Evolutionary conservation across 2,888 invertebrate genomes (phyloP), one percentile per base, ranked within the genome.

Genomic region (Dyspetes luteomarginatus): DNA sequence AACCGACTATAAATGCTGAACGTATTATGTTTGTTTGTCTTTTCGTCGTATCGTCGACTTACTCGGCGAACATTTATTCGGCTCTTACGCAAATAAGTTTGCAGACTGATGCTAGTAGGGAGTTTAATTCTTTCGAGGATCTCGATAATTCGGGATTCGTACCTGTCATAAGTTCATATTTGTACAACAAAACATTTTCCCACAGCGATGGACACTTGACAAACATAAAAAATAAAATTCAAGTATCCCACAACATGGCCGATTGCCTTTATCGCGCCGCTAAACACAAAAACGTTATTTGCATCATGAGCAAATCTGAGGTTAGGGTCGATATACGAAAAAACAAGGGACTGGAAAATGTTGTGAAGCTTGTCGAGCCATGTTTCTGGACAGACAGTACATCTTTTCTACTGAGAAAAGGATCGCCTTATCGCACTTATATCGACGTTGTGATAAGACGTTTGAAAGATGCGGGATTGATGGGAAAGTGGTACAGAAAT

Each of bases 21-120:
- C 72, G 85, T 17, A 24, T 78, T 4, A 7, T 83, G 2, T 76
- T 82, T 4, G 30, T 60, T 4, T 52, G 62, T 28, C 36, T 85
- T 2, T 48, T 80, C 2, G 9, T 78, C 4, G 24, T 85, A 0
- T 82, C 84, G 17, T 48, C 82, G 0, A 62, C 69, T 1, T 83
- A 81, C 17, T 68, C 82, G 9, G 45, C 83, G 5, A 52, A 76
- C n/a, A 78, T 83, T 41, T 85, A 82, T 36, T 48, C 74, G 3
- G 71, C 76, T 7, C 43, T 85, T 7, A 83, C 82, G 0, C 5
- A 76, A n/a, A 28, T 79, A 17, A 79, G 76, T 19, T 28, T 81
- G 1, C 43, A 62, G 0, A 41, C 12, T 0, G 50, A 43, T 0
- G 30, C 15, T 1, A 62, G 62, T 22, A 45, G 28, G 22, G 62